phyloP scores from a whole-genome alignment of 1,140 invertebrate species.

The Batillaria attramentaria region DNA sequence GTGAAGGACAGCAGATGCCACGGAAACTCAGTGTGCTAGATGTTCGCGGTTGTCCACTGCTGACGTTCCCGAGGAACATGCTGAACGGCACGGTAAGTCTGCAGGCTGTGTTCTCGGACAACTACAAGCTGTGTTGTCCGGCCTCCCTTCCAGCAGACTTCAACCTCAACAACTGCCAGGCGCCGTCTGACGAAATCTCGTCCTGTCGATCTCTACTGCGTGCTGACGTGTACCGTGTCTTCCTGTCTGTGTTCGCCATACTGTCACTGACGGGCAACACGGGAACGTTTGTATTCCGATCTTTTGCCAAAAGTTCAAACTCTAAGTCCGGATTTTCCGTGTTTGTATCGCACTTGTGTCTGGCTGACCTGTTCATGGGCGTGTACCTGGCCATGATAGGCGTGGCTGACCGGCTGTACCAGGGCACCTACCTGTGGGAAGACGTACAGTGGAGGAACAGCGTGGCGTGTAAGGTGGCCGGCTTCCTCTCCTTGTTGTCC shows the following conservation, averaged over 20 bases:
- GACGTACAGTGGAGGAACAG: slow-evolving; percentile 53
- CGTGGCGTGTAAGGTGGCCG: slow-evolving; percentile 53
- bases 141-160: slow-evolving; percentile 31
- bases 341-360: slow-evolving; percentile 57
- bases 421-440: slow-evolving; percentile 53
- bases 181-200: slow-evolving; percentile 46
- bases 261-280: slow-evolving; percentile 48
- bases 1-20: too few species aligned
- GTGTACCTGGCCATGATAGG: slow-evolving; percentile 63
- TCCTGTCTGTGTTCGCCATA: slow-evolving; percentile 53
- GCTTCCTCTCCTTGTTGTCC: slow-evolving; percentile 54
- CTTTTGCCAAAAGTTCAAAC: slow-evolving; percentile 8
- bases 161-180: slow-evolving; percentile 39
- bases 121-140: slow-evolving; percentile 52
- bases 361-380: slow-evolving; percentile 65
- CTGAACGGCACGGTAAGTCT: slow-evolving; percentile 39
- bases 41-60: slow-evolving; percentile 39
- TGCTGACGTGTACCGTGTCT: slow-evolving; percentile 40
- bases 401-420: slow-evolving; percentile 24
- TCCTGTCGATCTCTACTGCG: slow-evolving; percentile 50
- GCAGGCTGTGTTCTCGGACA: slow-evolving; percentile 37
- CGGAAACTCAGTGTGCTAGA: slow-evolving; percentile 39
- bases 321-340: slow-evolving; percentile 41
- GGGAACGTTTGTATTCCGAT: slow-evolving; percentile 44
- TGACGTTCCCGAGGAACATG: slow-evolving; percentile 32